These are phyloP conservation scores for Geopemphigus sp. DNA, from an alignment of 1,140 invertebrate genomes.

Conservation along the genomic window DNA sequence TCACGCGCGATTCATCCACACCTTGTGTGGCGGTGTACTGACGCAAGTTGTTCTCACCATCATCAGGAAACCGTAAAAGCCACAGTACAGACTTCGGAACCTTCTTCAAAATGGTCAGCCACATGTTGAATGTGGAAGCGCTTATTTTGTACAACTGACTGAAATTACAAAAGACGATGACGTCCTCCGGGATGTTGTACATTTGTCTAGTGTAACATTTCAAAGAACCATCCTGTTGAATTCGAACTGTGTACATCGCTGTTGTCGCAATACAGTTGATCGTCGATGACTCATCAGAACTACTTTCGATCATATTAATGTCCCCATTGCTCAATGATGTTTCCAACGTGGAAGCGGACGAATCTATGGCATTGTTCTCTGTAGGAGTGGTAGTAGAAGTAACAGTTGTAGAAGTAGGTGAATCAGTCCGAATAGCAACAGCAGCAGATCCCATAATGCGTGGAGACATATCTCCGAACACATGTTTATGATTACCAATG, in stretches of 20 bases:
- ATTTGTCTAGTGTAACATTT: constrained; percentile 71
- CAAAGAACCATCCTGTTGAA: neutral
- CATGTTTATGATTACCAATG: constrained; percentile 96
- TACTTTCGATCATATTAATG: constrained; percentile 55
- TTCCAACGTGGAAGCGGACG: too few relatives aligned
- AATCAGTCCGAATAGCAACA: too few relatives aligned
- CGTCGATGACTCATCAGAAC: constrained; percentile 55
- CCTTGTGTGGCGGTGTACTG: constrained; percentile 81
- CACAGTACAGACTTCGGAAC: constrained; percentile 96
- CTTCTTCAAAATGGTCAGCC: constrained; percentile 86
- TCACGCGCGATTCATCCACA: constrained; percentile 72
- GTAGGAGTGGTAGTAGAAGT: too few relatives aligned
- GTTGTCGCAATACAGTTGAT: constrained; percentile 72
- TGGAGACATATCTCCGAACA: constrained; percentile 95
- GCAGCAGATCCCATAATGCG: constrained; percentile 76
- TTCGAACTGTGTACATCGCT: constrained; percentile 76
- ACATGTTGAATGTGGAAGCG: constrained; percentile 88
- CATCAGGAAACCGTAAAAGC: constrained; percentile 92
- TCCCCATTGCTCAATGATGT: constrained; percentile 65
- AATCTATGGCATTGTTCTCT: too few relatives aligned
- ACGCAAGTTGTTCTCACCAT: constrained; percentile 90
- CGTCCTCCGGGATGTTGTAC: constrained; percentile 93
- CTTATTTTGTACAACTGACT: constrained; percentile 99
- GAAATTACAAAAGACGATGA: constrained; percentile 97
- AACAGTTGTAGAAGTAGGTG: too few relatives aligned